Evolutionary conservation across 2,113 vertebrate species (phyloP).

Genomic region (Hystrix brachyura): DNA sequence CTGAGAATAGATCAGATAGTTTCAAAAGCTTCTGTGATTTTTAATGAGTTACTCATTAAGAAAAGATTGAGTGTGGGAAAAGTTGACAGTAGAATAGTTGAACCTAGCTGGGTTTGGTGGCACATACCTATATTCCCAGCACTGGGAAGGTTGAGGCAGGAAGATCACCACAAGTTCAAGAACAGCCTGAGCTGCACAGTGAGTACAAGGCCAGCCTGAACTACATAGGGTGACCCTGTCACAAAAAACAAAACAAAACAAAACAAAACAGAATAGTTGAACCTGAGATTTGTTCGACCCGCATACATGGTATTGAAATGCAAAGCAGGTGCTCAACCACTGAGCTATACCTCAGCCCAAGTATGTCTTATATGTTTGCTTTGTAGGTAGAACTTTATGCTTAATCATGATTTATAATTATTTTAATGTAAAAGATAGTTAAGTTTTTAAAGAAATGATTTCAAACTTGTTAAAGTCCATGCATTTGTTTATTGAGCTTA

Average conservation of each 20-base stretch:
- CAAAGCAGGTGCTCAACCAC: neutral
- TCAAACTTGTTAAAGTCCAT: slow-evolving; percentile 30
- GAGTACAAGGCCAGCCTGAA: neutral
- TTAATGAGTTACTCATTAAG: neutral
- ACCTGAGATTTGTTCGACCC: too few species aligned
- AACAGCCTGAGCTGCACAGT: neutral
- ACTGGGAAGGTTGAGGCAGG: neutral
- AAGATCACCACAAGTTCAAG: neutral
- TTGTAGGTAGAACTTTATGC: slow-evolving; percentile 37
- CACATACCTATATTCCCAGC: neutral
- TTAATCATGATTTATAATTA: neutral
- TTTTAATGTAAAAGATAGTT: slow-evolving; percentile 20
- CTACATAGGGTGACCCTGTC: neutral
- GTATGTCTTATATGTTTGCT: neutral
- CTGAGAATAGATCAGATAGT: neutral
- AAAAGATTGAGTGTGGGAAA: slow-evolving; percentile 14
- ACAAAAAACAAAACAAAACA: neutral
- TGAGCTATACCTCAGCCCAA: neutral
- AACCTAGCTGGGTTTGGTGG: neutral
- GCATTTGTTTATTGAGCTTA: slow-evolving; percentile 16
- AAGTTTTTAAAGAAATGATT: slow-evolving; percentile 45
- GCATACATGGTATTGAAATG: too few species aligned
- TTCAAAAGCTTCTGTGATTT: neutral
- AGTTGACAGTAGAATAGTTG: neutral
- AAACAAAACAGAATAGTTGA: too few species aligned